These are phyloP conservation scores for Apocheima hispidaria DNA, from an alignment of 2,888 invertebrate genomes.

Conservation along the genomic window DNA sequence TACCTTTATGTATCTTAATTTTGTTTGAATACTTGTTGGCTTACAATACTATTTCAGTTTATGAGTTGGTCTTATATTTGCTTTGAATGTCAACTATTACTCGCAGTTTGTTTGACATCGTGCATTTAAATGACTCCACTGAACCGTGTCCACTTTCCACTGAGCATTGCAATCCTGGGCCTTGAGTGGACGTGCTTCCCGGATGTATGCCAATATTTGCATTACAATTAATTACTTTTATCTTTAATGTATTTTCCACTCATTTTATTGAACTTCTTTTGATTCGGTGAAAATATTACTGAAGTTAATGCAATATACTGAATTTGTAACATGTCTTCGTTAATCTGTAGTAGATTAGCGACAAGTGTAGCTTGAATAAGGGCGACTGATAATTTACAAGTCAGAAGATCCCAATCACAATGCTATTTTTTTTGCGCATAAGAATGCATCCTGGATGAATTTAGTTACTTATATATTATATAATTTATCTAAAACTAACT, in stretches of 20 bases:
- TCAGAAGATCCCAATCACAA: too few relatives aligned
- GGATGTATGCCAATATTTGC: constrained; percentile 30
- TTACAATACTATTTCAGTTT: background rate
- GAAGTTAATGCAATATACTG: background rate
- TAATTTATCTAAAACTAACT: too few relatives aligned
- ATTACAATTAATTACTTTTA: background rate
- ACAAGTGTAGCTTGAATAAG: too few relatives aligned
- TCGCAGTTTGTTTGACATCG: background rate
- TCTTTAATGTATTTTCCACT: background rate
- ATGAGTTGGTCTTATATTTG: background rate
- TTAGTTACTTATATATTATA: too few relatives aligned
- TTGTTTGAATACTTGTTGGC: too few relatives aligned
- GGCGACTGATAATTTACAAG: too few relatives aligned
- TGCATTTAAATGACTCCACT: constrained; percentile 16
- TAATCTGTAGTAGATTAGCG: too few relatives aligned
- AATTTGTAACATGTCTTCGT: too few relatives aligned
- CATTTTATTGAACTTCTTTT: background rate
- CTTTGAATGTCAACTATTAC: constrained; percentile 3
- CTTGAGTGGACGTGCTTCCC: constrained; percentile 39
- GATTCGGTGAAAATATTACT: background rate
- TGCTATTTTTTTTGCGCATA: too few relatives aligned
- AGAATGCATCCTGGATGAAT: too few relatives aligned
- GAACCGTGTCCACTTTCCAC: constrained; percentile 25
- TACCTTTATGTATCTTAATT: too few relatives aligned
- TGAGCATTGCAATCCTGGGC: constrained; percentile 14